Base-by-base conservation (phyloP, 1,140 invertebrate species). In the Radopholus similis region DNA sequence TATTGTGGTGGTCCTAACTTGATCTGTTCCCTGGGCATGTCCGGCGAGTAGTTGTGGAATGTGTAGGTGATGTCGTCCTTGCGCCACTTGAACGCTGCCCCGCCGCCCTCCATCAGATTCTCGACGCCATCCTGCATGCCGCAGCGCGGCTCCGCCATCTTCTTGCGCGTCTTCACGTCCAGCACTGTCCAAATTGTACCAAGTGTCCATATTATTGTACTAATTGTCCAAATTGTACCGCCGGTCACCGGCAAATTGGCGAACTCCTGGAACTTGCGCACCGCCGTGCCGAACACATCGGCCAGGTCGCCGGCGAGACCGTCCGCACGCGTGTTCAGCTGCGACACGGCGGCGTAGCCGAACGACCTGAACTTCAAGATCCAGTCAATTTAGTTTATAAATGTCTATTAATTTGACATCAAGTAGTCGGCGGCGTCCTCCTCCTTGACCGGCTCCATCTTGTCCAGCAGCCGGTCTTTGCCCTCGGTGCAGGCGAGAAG, bases 201-300 rank as follows among this genome's bases (percentile, higher is more conserved):
- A n/a, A n/a, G n/a, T n/a, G n/a, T n/a, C n/a, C n/a, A n/a, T n/a
- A n/a, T n/a, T n/a, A n/a, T n/a, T n/a, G n/a, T n/a, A n/a, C n/a
- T n/a, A n/a, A n/a, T n/a, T n/a, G n/a, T n/a, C n/a, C n/a, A n/a
- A n/a, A n/a, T n/a, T n/a, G n/a, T n/a, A n/a, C n/a, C 26, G 38
- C 73, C 73, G 9, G 73, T 74, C 40, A 37, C 59, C 13, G 42
- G 40, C 15, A 74, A 34, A 6, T 68, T 63, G 4, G 73, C 73
- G 59, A 74, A 76, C 38, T 75, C 73, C 57, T 75, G 73, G 57
- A 75, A 75, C 54, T 72, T 69, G 44, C 64, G 56, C 5, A 58
- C 72, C 18, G 68, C 37, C 18, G 15, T 30, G 3, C 18, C 30
- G 56, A 75, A 60, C 18, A 60, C 64, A 65, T 73, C 58, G 18